These are phyloP conservation scores for Ephialtes manifestator DNA, from an alignment of 2,888 invertebrate genomes.

Conservation along the genomic window DNA sequence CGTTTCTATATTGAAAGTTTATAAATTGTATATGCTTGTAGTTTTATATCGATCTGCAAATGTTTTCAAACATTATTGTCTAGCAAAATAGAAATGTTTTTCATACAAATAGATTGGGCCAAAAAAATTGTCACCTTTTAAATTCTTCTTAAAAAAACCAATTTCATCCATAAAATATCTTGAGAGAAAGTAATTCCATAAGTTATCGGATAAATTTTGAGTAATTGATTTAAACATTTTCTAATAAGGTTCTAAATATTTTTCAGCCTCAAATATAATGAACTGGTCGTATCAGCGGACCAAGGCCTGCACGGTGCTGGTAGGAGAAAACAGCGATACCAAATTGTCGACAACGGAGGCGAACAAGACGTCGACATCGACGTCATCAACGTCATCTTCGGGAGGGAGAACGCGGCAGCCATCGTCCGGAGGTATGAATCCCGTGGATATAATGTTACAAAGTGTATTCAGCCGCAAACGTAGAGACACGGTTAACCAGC, in stretches of 20 bases:
- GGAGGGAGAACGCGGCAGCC: constrained; percentile 86
- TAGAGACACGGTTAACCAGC: constrained; percentile 90
- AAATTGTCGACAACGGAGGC: constrained; percentile 91
- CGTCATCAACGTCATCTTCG: constrained; percentile 89
- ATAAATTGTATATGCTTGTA: no score
- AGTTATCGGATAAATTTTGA: background rate
- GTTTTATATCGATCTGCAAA: no score
- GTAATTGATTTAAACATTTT: background rate
- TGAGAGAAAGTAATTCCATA: no score
- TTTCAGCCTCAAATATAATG: constrained; percentile 92
- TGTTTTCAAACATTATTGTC: no score
- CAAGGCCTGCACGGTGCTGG: constrained; percentile 94
- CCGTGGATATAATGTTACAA: constrained; percentile 59
- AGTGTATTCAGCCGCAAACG: constrained; percentile 88
- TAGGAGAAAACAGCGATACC: constrained; percentile 91
- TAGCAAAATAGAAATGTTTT: no score
- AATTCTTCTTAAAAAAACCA: no score
- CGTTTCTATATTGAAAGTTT: no score
- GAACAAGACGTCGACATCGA: constrained; percentile 90
- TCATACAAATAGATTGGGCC: no score
- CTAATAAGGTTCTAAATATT: constrained; percentile 13
- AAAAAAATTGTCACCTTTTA: no score
- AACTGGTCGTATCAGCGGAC: constrained; percentile 95
- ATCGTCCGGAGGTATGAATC: constrained; percentile 86
- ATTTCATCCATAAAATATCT: no score